A percentile compares a stretch with the other conserved stretches of the same genome.
Conservation (phyloP, 35 echinoderm and acorn worm species). For the Chiridota heheva region DNA sequence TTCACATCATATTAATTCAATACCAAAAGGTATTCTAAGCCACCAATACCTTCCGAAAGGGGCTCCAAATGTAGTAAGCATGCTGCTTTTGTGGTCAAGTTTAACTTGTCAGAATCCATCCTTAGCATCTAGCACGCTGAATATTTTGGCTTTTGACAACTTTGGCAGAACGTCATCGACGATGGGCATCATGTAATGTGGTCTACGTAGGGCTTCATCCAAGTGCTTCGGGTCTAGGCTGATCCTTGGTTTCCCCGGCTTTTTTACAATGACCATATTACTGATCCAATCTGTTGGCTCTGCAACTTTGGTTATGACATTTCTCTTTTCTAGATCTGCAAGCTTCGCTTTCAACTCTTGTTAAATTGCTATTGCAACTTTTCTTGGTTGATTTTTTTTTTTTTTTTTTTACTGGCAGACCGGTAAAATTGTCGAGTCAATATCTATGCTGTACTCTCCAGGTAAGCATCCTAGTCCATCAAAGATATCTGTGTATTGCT, state of each 20-base stretch:
- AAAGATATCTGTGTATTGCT: slow-evolving; percentile 56
- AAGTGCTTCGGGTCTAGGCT: slow-evolving; percentile 29
- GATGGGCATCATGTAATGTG: slow-evolving; percentile 30
- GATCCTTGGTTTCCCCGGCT: slow-evolving; percentile 11
- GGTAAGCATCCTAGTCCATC: slow-evolving; percentile 49
- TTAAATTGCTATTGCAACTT: slow-evolving; percentile 16
- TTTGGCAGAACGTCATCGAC: slow-evolving; percentile 44
- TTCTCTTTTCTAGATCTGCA: no score
- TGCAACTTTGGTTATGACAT: no score
- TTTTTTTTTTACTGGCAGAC: slow-evolving; percentile 21
- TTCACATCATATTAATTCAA: no score
- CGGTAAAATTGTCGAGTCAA: slow-evolving; percentile 35
- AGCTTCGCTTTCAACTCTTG: no score
- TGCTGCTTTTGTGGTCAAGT: slow-evolving; percentile 7
- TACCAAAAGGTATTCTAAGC: slow-evolving; percentile 30
- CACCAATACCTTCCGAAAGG: slow-evolving; percentile 56
- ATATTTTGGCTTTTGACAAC: slow-evolving; percentile 46
- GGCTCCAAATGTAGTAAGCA: slow-evolving; percentile 32
- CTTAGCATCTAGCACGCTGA: slow-evolving; percentile 48
- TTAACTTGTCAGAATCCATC: slow-evolving; percentile 48
- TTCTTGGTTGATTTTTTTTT: slow-evolving; percentile 28
- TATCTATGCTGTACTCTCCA: slow-evolving; percentile 40
- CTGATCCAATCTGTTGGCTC: no score
- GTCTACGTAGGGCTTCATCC: slow-evolving; percentile 21
- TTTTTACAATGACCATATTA: background rate